Percentiles rank a stretch among this genome's conserved stretches.
phyloP scores from a whole-genome alignment of 2,888 invertebrate genomes.

The Parapristionchus giblindavisi region DNA sequence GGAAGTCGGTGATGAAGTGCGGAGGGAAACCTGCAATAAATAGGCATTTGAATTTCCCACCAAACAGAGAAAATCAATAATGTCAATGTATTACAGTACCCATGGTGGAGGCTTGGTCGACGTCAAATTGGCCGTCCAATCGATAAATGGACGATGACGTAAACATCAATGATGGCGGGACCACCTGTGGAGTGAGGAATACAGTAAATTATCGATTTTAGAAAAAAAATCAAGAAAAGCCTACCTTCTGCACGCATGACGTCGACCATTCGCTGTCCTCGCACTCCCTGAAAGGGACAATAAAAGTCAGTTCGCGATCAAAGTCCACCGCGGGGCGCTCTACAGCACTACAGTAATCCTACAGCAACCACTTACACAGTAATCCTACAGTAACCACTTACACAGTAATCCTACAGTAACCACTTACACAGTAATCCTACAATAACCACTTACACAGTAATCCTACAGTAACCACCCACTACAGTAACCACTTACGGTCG shows the following conservation, averaged over 20 bases:
- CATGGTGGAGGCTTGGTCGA: neutral
- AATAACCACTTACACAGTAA: no score
- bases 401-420: no score
- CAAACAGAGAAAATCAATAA: neutral
- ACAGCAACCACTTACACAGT: no score
- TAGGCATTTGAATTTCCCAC: neutral
- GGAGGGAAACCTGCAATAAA: conserved; percentile 10
- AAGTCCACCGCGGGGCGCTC: no score
- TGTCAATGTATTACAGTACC: conserved; percentile 2
- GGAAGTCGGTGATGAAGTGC: conserved; percentile 19
- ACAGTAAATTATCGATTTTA: neutral
- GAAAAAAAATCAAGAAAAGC: neutral
- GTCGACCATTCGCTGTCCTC: neutral
- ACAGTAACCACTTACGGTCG: conserved; percentile 20
- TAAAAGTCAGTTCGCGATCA: no score
- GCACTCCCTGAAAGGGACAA: conserved; percentile 8
- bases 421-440: no score
- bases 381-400: no score
- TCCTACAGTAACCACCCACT: no score
- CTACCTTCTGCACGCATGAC: conserved; percentile 6
- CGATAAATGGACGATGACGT: conserved; percentile 24
- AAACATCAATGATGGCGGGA: conserved; percentile 21
- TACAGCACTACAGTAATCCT: no score
- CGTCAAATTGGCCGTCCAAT: conserved; percentile 15
- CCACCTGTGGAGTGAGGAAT: conserved; percentile 7